Evolutionary conservation across 2,888 invertebrate species (phyloP).

Genomic region (Dicyrtoma fusca): DNA sequence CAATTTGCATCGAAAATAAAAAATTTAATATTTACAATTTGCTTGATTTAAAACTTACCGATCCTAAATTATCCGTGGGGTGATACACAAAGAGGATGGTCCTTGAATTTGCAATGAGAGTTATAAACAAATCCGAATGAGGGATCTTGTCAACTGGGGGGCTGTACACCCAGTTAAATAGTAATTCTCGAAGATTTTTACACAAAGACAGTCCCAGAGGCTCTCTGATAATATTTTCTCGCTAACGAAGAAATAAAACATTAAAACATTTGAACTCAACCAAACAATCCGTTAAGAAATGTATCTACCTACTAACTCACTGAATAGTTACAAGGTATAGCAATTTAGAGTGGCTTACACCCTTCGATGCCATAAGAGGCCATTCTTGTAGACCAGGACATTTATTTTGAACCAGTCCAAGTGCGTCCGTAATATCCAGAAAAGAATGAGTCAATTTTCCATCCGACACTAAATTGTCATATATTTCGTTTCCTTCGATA

Average conservation of each 20-base stretch:
- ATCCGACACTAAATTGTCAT: slow-evolving; percentile 45
- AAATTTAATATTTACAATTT: too few species aligned
- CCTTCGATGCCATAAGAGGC: slow-evolving; percentile 41
- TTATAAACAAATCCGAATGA: slow-evolving; percentile 47
- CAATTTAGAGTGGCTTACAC: neutral
- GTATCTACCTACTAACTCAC: slow-evolving; percentile 2
- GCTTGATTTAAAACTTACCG: slow-evolving; percentile 43
- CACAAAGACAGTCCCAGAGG: slow-evolving; percentile 47
- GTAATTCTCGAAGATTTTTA: slow-evolving; percentile 39
- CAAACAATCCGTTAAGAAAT: neutral
- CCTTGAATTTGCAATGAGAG: slow-evolving; percentile 48
- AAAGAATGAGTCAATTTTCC: slow-evolving; percentile 47
- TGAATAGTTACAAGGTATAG: neutral
- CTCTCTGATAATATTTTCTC: slow-evolving; percentile 37
- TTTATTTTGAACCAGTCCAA: slow-evolving; percentile 45
- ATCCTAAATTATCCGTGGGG: slow-evolving; percentile 44
- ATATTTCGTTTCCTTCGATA: slow-evolving; percentile 55
- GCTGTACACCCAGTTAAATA: slow-evolving; percentile 46
- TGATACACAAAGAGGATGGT: slow-evolving; percentile 53
- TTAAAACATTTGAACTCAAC: neutral
- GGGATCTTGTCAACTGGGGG: slow-evolving; percentile 49
- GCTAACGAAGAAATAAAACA: slow-evolving; percentile 21
- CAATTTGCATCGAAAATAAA: too few species aligned
- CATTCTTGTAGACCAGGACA: slow-evolving; percentile 51
- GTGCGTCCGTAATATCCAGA: slow-evolving; percentile 53